A percentile compares a stretch with the other conserved stretches of the same genome.
Evolutionary conservation across 2,888 invertebrate species (phyloP).

Genomic region (Dryocosmus kuriphilus): DNA sequence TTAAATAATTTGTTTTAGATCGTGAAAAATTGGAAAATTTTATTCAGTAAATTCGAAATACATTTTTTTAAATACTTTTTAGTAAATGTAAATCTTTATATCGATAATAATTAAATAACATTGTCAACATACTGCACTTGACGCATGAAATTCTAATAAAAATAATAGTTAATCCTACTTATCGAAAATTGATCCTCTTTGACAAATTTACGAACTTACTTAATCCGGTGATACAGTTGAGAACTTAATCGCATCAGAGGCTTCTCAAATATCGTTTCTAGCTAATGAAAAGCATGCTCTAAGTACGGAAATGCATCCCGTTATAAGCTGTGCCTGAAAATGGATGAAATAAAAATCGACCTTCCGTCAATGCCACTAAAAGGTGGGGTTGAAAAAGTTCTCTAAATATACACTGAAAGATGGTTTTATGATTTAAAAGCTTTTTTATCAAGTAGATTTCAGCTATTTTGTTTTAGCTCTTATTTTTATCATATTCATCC

Average conservation of each 20-base stretch:
- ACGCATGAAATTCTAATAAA: neutral
- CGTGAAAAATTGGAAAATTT: neutral
- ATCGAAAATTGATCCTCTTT: neutral
- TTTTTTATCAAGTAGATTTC: neutral
- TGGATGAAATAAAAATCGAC: constrained; percentile 2
- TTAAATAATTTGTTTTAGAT: too few relatives aligned
- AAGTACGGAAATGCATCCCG: constrained; percentile 1
- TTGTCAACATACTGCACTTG: neutral
- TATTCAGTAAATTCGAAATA: neutral
- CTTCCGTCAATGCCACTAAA: neutral
- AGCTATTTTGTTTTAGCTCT: neutral
- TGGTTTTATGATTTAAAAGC: neutral
- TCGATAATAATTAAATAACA: neutral
- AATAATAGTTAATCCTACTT: too few relatives aligned
- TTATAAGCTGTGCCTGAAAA: neutral
- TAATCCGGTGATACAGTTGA: constrained; percentile 8
- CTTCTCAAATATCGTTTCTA: constrained; percentile 19
- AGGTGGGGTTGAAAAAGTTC: neutral
- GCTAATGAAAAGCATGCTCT: constrained; percentile 22
- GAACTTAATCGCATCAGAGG: constrained; percentile 21
- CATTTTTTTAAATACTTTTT: neutral
- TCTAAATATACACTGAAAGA: neutral
- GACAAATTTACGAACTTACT: constrained; percentile 8
- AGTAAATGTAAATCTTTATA: neutral
- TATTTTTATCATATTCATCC: neutral